Percentiles rank a stretch among this genome's conserved stretches.
Evolutionary conservation across 2,113 vertebrate genomes (phyloP).

Genomic region (Scomber japonicus): DNA sequence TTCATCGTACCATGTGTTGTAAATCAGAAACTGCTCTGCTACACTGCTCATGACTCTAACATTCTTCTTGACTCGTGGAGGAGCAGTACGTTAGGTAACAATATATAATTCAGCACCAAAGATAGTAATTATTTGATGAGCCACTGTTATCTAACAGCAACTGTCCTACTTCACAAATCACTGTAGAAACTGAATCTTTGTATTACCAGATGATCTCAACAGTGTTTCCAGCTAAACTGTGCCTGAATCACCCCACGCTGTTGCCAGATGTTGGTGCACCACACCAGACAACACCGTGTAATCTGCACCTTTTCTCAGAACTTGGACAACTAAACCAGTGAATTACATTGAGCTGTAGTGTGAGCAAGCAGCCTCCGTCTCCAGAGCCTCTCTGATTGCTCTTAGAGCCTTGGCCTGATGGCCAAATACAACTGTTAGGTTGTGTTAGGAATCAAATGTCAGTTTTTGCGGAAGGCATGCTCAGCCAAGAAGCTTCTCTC

Average conservation of each 20-base stretch:
- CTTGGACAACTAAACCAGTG: constrained; percentile 2
- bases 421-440: constrained; percentile 19
- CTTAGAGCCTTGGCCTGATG: constrained; percentile 22
- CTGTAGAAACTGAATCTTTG: not conserved
- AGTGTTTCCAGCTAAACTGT: not conserved
- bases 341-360: constrained; percentile 11
- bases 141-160: constrained; percentile 10
- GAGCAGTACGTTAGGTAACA: not conserved
- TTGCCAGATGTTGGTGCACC: constrained; percentile 10
- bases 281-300: constrained; percentile 8
- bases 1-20: not conserved
- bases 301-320: constrained; percentile 38
- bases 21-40: not conserved
- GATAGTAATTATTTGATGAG: constrained; percentile 37
- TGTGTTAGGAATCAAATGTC: constrained; percentile 41
- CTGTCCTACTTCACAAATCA: constrained; percentile 34
- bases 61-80: not conserved
- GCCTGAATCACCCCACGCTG: not conserved
- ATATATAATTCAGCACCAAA: not conserved
- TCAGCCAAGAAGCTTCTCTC: constrained; percentile 32
- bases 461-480: constrained; percentile 18
- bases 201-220: not conserved
- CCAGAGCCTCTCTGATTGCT: constrained; percentile 17
- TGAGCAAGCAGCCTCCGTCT: constrained; percentile 13
- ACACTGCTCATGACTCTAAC: too few species aligned